A percentile compares a stretch with the other conserved stretches of the same genome.
These are phyloP conservation scores for Drosophila burlai DNA, from an alignment of 1,140 invertebrate species.

Conservation along the genomic window DNA sequence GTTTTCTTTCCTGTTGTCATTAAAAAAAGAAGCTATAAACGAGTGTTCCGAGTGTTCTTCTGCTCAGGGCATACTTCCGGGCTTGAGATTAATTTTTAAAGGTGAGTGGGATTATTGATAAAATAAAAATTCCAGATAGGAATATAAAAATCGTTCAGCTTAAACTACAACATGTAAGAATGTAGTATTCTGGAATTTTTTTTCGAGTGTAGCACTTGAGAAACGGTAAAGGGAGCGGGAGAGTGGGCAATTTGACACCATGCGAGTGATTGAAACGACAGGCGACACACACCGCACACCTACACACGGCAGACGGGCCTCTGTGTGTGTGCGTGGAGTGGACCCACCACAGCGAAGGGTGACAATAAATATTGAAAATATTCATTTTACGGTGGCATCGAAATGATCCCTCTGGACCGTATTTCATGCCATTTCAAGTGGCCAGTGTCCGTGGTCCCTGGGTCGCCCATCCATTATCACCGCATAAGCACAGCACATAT, in stretches of 20 bases:
- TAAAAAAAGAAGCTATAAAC: too few relatives aligned
- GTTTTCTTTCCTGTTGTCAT: too few relatives aligned
- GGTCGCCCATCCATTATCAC: slow-evolving; percentile 30
- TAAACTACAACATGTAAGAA: not conserved
- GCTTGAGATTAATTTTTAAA: too few relatives aligned
- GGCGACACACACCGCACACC: slow-evolving; percentile 66
- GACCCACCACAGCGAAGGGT: slow-evolving; percentile 63
- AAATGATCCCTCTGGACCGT: slow-evolving; percentile 46
- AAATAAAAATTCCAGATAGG: too few relatives aligned
- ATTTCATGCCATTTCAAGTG: slow-evolving; percentile 51
- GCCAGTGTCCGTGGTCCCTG: slow-evolving; percentile 3
- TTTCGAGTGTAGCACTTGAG: slow-evolving; percentile 10
- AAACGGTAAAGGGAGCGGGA: not conserved
- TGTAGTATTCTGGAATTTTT: not conserved
- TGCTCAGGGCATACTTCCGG: too few relatives aligned
- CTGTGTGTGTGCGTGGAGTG: slow-evolving; percentile 12
- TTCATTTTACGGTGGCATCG: slow-evolving; percentile 74
- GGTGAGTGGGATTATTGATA: too few relatives aligned
- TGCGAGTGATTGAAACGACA: slow-evolving; percentile 47
- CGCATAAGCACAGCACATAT: slow-evolving; percentile 19
- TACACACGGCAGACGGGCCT: slow-evolving; percentile 12
- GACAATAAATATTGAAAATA: slow-evolving; percentile 72
- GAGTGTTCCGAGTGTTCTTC: too few relatives aligned
- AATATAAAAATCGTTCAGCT: not conserved
- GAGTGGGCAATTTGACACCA: slow-evolving; percentile 67